Evolutionary conservation across 2,888 invertebrate genomes (phyloP).

Genomic region (Octonoba sinensis): DNA sequence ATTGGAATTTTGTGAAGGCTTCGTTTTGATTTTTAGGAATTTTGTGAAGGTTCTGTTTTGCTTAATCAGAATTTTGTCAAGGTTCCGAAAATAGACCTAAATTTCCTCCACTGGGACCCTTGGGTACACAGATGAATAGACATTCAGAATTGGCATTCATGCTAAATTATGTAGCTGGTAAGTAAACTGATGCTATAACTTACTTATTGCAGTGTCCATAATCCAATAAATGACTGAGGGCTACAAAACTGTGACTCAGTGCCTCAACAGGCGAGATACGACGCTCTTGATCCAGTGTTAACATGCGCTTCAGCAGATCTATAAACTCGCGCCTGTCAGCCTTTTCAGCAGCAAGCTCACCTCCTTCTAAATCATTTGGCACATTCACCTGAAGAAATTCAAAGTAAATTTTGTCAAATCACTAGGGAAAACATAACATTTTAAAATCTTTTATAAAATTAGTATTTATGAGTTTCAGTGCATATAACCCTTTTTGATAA

Average conservation of each 20-base stretch:
- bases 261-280: conserved; percentile 96
- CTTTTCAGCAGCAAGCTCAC: conserved; percentile 95
- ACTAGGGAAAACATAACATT: not conserved
- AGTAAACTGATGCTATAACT: conserved; percentile 50
- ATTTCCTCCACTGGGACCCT: too few species aligned
- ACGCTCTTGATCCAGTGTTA: conserved; percentile 97
- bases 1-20: too few species aligned
- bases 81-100: too few species aligned
- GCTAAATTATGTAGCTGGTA: not conserved
- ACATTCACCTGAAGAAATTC: conserved; percentile 85
- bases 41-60: too few species aligned
- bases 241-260: conserved; percentile 93
- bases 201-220: conserved; percentile 94
- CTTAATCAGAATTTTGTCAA: too few species aligned
- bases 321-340: conserved; percentile 97
- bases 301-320: conserved; percentile 96
- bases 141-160: too few species aligned
- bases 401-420: not conserved
- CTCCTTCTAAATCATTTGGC: conserved; percentile 95
- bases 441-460: not conserved
- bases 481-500: not conserved
- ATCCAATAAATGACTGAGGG: conserved; percentile 91
- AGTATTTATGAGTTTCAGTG: not conserved
- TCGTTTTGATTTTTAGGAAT: too few species aligned
- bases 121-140: too few species aligned